Base-by-base conservation (phyloP, 2,797 vertebrate species). In the Molothrus aeneus region DNA sequence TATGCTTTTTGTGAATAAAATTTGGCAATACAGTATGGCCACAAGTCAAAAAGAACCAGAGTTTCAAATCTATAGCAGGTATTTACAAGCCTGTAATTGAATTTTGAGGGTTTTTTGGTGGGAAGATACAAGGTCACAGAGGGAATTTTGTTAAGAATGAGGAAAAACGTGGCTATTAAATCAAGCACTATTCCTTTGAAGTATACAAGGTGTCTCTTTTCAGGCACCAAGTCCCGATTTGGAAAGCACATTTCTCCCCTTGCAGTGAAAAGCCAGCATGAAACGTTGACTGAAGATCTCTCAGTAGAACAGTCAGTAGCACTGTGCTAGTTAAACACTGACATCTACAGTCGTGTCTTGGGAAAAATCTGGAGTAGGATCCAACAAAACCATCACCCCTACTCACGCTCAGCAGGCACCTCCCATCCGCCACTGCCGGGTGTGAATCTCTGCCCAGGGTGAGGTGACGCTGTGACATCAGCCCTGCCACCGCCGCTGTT, bases 301-400 rank as follows among this genome's bases (percentile, higher is more conserved):
- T 77, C 86, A 28, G 96, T 77, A 93, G 65, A 29, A 21, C 73
- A 47, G 82, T 5, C 24, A 60, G 40, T 2, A 88, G 79, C 63
- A 69, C 73, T 96, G 96, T 2, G 47, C 96, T 91, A 97, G 97
- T 97, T 97, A 91, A 97, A 98, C 95, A 97, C 97, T 98, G 98
- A 97, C 98, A 98, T 96, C 98, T 98, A 97, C 96, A 97, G 98
- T 96, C 95, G 4, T 15, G 32, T 96, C 89, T 74, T 53, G 88
- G 86, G 84, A 96, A 94, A 87, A 61, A 82, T 90, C 65, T 51
- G 64, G 64, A 88, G 68, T 3, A 43, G 68, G 43, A 92, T 53
- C 29, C 63, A 48, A 10, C 29, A 64, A 34, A 88, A 28, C 8
- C 73, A 21, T 9, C 11, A 4, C 36, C 25, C 26, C 0, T 16